Percentiles rank a stretch among this genome's conserved stretches.
These are phyloP conservation scores for Lichenostomus cassidix DNA, from an alignment of 2,113 vertebrate species.

Conservation along the genomic window DNA sequence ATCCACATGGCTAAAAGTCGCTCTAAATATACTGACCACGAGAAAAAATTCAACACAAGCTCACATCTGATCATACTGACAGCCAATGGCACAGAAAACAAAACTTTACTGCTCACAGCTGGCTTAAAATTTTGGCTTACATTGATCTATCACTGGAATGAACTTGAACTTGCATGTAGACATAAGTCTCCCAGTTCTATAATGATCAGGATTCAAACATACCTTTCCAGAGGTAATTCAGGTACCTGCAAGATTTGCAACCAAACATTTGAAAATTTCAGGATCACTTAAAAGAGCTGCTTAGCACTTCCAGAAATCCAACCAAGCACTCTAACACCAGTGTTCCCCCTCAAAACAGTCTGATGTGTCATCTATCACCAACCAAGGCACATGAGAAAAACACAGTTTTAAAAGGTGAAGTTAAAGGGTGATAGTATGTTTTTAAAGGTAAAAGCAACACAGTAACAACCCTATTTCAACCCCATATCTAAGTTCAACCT, in stretches of 20 bases:
- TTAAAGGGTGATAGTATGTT: not conserved
- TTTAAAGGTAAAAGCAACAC: not conserved
- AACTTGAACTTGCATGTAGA: not conserved
- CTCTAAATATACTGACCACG: not conserved
- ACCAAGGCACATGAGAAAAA: not conserved
- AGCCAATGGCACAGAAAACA: not conserved
- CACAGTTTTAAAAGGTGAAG: not conserved
- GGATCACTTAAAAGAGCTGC: not conserved
- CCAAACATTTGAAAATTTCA: not conserved
- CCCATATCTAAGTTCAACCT: not conserved
- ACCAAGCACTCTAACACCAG: not conserved
- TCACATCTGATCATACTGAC: not conserved
- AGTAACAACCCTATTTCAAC: not conserved
- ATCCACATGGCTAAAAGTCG: not conserved
- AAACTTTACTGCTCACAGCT: not conserved
- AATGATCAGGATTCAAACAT: not conserved
- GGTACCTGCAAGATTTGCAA: not conserved
- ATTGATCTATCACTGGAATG: not conserved
- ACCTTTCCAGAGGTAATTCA: not conserved
- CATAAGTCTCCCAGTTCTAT: not conserved
- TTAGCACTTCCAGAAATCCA: not conserved
- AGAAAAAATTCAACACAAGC: not conserved
- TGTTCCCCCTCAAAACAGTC: not conserved
- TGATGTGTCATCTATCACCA: not conserved
- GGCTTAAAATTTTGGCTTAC: not conserved